These are phyloP conservation scores for Zaprionus africanus DNA, from an alignment of 1,140 invertebrate genomes.

Conservation along the genomic window DNA sequence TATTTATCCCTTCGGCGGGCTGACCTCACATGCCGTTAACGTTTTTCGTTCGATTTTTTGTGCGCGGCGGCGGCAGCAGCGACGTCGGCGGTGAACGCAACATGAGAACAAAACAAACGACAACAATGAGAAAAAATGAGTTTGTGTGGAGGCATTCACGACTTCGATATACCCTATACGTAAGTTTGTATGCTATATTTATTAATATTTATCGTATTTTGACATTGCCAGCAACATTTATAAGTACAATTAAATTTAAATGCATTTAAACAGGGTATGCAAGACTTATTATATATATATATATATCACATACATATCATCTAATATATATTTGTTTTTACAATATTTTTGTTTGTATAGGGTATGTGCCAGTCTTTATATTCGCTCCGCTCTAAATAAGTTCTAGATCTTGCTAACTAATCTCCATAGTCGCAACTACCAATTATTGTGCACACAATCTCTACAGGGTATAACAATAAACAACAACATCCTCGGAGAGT, in stretches of 20 bases:
- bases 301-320: no score
- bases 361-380: background rate
- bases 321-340: no score
- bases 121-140: constrained; percentile 11
- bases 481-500: constrained; percentile 18
- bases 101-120: constrained; percentile 30
- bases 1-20: constrained; percentile 38
- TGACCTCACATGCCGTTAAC: constrained; percentile 36
- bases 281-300: no score
- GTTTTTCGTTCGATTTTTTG: constrained; percentile 28
- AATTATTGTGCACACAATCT: no score
- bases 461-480: constrained; percentile 25
- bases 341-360: no score
- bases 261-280: no score
- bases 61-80: background rate
- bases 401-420: background rate
- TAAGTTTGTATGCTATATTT: background rate
- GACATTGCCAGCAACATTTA: no score
- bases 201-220: no score
- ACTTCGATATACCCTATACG: background rate
- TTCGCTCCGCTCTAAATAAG: background rate
- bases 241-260: no score
- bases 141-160: background rate
- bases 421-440: background rate
- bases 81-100: background rate